Base-by-base conservation (phyloP, 2,888 invertebrate species). In the Macropis europaea region DNA sequence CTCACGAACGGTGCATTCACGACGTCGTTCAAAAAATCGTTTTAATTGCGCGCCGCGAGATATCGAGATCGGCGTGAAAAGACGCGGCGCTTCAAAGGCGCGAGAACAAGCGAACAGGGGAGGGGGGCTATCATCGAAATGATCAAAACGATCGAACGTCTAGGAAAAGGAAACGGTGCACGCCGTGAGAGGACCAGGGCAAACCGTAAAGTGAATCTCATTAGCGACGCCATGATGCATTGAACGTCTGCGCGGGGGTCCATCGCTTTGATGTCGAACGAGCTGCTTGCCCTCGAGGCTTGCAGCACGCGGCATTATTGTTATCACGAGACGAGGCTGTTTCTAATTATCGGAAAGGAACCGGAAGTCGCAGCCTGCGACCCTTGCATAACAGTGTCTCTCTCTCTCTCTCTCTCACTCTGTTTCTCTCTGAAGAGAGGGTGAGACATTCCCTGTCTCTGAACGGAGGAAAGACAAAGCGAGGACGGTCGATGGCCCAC, bases 131-230 rank as follows among this genome's bases (percentile, higher is more conserved):
- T 82, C 82, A 73, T 67, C 71, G 74, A 48, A 73, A 72, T 76
- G 76, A 73, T 79, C 74, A 76, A 81, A 82, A 84, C 82, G 79
- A 84, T 84, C 82, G 82, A 81, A 84, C 79, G 78, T 69, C n/a
- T n/a, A 60, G 75, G 61, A 38, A 68, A 75, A 72, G 54, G 54
- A 47, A 57, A 57, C 36, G 42, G 43, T 43, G 43, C 48, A 45
- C 69, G 56, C 42, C 36, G 79, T 69, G 17, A 45, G 7, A 45
- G 19, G 7, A 70, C 70, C 73, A 79, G 86, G 84, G 82, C 84
- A 85, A 84, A 86, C 83, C 82, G 85, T 86, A 87, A 88, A 88
- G 88, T 89, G 89, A 89, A 90, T 90, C 89, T 88, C 88, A 89
- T 89, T 88, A 87, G 84, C 87, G 84, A 81, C 84, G 82, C 80